Conservation (phyloP, 1,140 invertebrate species). For the Thereuonema tuberculata region DNA sequence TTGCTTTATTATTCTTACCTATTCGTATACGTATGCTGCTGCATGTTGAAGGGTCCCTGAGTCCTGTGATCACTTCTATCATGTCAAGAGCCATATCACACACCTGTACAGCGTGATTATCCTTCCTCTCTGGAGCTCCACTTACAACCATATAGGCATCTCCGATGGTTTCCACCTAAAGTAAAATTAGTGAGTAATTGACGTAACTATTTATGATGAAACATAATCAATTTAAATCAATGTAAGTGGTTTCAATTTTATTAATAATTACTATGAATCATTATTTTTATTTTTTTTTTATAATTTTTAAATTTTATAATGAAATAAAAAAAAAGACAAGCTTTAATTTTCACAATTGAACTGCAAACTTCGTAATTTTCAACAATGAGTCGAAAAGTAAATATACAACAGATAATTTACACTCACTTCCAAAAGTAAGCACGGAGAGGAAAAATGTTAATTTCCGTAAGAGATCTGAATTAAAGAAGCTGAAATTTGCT, state of each 20-base stretch:
- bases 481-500: too few relatives aligned
- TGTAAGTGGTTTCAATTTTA: not conserved
- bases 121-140: slow-evolving; percentile 77
- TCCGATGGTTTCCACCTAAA: slow-evolving; percentile 87
- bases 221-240: not conserved
- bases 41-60: slow-evolving; percentile 83
- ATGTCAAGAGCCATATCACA: slow-evolving; percentile 95
- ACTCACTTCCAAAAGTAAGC: too few relatives aligned
- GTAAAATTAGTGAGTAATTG: slow-evolving; percentile 13
- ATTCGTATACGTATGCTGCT: slow-evolving; percentile 77
- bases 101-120: slow-evolving; percentile 80
- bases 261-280: too few relatives aligned
- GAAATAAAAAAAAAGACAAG: too few relatives aligned
- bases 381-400: too few relatives aligned
- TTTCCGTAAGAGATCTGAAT: too few relatives aligned
- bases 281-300: too few relatives aligned
- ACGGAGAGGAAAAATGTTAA: too few relatives aligned
- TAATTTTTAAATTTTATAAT: too few relatives aligned
- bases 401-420: too few relatives aligned
- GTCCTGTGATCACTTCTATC: slow-evolving; percentile 77
- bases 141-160: slow-evolving; percentile 96
- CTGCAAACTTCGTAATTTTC: too few relatives aligned
- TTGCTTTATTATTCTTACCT: slow-evolving; percentile 35
- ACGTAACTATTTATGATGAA: not conserved
- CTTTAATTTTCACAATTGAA: too few relatives aligned